Evolutionary conservation across 1,140 invertebrate species (phyloP).

Genomic region (Magallana angulata): DNA sequence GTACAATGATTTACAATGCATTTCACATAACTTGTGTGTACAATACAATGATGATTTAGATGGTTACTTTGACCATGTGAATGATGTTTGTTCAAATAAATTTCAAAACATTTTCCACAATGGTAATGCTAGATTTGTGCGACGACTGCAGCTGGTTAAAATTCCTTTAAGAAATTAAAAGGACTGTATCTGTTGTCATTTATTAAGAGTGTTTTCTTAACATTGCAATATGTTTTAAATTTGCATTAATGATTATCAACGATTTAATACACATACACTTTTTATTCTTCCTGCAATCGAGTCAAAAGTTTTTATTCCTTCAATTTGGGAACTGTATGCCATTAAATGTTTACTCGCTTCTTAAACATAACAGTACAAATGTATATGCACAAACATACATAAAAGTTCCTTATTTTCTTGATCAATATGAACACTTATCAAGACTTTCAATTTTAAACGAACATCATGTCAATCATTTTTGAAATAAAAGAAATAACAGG

Average conservation of each 20-base stretch:
- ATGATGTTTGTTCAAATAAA: constrained; percentile 42
- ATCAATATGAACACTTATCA: background rate
- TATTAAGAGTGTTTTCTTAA: background rate
- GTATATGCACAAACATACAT: too few relatives aligned
- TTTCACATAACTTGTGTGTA: constrained; percentile 51
- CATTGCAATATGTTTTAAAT: background rate
- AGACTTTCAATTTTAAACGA: background rate
- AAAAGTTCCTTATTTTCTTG: background rate
- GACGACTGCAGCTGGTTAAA: constrained; percentile 45
- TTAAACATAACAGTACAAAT: too few relatives aligned
- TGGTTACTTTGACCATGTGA: background rate
- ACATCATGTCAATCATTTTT: background rate
- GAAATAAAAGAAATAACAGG: too few relatives aligned
- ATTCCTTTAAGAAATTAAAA: background rate
- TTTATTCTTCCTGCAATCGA: background rate
- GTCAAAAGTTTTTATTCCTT: background rate
- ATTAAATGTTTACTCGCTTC: background rate
- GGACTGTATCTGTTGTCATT: too few relatives aligned
- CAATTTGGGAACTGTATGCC: background rate
- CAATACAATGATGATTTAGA: constrained; percentile 44
- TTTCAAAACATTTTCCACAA: constrained; percentile 50
- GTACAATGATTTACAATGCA: constrained; percentile 42
- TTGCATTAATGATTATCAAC: background rate
- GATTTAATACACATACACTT: background rate
- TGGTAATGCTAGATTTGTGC: constrained; percentile 48